Percentiles rank a stretch among this genome's conserved stretches.
Evolutionary conservation across 2,888 invertebrate species (phyloP).

Genomic region (Athalia circularis): DNA sequence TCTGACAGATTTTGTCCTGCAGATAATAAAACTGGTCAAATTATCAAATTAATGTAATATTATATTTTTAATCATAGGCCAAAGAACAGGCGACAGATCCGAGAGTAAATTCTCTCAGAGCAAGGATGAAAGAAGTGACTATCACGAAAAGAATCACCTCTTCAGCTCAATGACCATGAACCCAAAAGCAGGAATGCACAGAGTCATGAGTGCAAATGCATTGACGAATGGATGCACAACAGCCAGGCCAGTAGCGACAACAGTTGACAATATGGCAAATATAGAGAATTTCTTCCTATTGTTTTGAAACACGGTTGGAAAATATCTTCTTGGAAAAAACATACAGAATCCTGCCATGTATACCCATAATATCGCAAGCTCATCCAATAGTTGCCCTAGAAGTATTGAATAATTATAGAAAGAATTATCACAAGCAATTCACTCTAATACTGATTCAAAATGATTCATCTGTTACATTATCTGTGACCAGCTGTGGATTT

Average conservation of each 20-base stretch:
- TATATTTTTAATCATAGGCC: background rate
- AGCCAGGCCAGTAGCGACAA: conserved; percentile 82
- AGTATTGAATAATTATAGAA: conserved; percentile 2
- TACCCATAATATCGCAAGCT: conserved; percentile 89
- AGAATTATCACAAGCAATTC: background rate
- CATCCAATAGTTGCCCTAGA: conserved; percentile 86
- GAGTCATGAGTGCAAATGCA: conserved; percentile 87
- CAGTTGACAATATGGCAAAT: conserved; percentile 78
- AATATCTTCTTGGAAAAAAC: conserved; percentile 83
- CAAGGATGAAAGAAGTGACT: conserved; percentile 1
- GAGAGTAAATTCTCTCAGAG: conserved; percentile 31
- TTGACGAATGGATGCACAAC: conserved; percentile 87
- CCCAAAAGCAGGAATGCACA: conserved; percentile 82
- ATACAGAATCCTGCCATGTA: conserved; percentile 86
- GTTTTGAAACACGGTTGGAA: conserved; percentile 81
- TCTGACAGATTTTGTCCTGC: conserved; percentile 79
- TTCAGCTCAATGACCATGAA: conserved; percentile 82
- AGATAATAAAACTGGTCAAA: conserved; percentile 28
- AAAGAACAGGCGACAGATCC: background rate
- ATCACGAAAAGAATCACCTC: conserved; percentile 75
- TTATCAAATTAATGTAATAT: background rate
- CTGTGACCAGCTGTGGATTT: background rate
- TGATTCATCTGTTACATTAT: background rate
- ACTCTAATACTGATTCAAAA: too few relatives aligned
- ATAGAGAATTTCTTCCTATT: conserved; percentile 81